Conservation (phyloP, 1,140 invertebrate genomes). For the Tetraneura akinire region DNA sequence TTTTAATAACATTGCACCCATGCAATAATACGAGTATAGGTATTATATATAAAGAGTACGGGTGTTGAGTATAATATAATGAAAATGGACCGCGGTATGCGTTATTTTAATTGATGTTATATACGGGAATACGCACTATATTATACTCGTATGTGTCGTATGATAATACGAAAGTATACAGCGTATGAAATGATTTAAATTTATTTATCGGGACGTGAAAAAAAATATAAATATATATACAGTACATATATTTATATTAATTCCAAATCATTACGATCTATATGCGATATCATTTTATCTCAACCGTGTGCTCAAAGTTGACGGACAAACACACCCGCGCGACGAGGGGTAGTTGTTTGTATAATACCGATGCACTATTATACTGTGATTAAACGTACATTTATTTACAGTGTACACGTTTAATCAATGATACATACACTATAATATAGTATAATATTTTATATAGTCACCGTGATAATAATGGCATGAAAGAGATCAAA, state of each 20-base stretch:
- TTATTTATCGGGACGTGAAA: background rate
- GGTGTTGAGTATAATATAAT: too few species aligned
- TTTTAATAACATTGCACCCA: too few species aligned
- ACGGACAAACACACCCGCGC: background rate
- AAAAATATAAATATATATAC: background rate
- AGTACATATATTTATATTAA: too few species aligned
- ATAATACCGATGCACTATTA: background rate
- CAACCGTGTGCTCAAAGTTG: background rate
- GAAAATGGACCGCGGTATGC: constrained; percentile 2
- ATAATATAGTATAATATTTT: too few species aligned
- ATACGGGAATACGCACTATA: too few species aligned
- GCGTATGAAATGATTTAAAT: background rate
- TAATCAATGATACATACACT: constrained; percentile 40
- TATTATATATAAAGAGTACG: too few species aligned
- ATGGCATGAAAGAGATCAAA: constrained; percentile 43
- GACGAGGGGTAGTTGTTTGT: background rate
- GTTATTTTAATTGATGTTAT: constrained; percentile 15
- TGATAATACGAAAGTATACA: background rate
- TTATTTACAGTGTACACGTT: constrained; percentile 29
- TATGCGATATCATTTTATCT: too few species aligned
- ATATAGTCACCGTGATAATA: constrained; percentile 20
- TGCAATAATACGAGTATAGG: too few species aligned
- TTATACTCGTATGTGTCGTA: too few species aligned
- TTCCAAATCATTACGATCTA: constrained; percentile 40
- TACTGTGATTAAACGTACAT: background rate